Conservation (phyloP, 1,140 invertebrate genomes). For the Drosophila gunungcola region DNA sequence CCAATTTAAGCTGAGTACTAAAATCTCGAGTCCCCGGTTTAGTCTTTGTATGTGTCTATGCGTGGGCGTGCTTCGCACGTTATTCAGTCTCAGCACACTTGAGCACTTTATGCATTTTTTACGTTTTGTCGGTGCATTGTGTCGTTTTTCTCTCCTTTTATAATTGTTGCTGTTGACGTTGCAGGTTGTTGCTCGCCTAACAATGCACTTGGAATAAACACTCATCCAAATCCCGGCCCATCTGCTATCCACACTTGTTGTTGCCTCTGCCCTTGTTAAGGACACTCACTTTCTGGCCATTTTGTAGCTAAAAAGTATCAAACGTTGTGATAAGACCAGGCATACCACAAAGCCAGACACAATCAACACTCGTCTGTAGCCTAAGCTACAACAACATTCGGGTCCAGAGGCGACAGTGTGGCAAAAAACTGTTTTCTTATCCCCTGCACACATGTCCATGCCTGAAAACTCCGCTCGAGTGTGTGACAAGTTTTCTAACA, state of each 20-base stretch:
- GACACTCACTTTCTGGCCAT: slow-evolving; percentile 39
- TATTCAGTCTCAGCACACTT: slow-evolving; percentile 53
- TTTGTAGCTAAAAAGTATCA: slow-evolving; percentile 67
- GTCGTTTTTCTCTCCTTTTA: slow-evolving; percentile 37
- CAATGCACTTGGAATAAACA: slow-evolving; percentile 66
- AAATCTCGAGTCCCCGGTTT: slow-evolving; percentile 8
- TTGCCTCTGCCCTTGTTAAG: slow-evolving; percentile 7
- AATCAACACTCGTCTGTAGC: slow-evolving; percentile 63
- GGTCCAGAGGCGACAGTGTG: slow-evolving; percentile 65
- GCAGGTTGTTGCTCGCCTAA: slow-evolving; percentile 71
- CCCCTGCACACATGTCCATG: slow-evolving; percentile 20
- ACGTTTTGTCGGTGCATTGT: slow-evolving; percentile 45
- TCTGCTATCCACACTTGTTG: slow-evolving; percentile 14
- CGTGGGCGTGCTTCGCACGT: slow-evolving; percentile 15
- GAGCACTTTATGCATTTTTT: slow-evolving; percentile 73
- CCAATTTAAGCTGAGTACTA: not conserved
- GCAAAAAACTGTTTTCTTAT: slow-evolving; percentile 69
- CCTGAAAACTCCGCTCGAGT: slow-evolving; percentile 62
- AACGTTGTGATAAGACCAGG: slow-evolving; percentile 49
- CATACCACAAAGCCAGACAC: slow-evolving; percentile 62
- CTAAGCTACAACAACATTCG: slow-evolving; percentile 37
- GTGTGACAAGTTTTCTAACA: slow-evolving; percentile 72
- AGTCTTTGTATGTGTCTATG: not conserved
- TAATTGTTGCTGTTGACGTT: slow-evolving; percentile 55
- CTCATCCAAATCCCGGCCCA: slow-evolving; percentile 27